These are phyloP conservation scores for Thera obeliscata DNA, from an alignment of 2,888 invertebrate genomes.

Conservation along the genomic window DNA sequence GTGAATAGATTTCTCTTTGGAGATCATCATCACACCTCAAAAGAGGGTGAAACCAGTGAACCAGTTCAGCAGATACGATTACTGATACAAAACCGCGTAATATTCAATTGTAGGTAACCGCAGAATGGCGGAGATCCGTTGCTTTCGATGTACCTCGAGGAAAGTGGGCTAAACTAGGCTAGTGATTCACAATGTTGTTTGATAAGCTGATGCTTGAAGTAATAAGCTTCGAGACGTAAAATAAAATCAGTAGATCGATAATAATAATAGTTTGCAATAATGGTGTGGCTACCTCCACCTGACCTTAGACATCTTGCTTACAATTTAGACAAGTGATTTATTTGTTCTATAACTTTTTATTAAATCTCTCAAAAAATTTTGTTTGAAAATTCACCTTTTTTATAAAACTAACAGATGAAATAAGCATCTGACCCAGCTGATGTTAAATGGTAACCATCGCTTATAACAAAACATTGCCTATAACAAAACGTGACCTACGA, in stretches of 20 bases:
- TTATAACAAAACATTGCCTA: neutral
- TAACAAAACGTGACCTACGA: too few relatives aligned
- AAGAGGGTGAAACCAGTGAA: constrained; percentile 46
- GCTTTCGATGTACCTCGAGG: constrained; percentile 72
- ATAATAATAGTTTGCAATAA: neutral
- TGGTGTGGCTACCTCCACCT: too few relatives aligned
- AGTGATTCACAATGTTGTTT: constrained; percentile 63
- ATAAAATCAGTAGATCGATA: neutral
- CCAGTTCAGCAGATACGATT: constrained; percentile 46
- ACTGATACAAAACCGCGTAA: constrained; percentile 64
- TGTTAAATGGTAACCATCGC: neutral
- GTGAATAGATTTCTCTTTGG: constrained; percentile 26
- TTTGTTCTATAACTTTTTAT: too few relatives aligned
- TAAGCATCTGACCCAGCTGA: too few relatives aligned
- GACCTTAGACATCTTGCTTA: too few relatives aligned
- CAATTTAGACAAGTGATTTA: too few relatives aligned
- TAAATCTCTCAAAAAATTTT: too few relatives aligned
- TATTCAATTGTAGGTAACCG: constrained; percentile 80
- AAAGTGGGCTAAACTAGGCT: constrained; percentile 65
- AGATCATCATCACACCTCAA: constrained; percentile 34
- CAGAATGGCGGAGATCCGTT: constrained; percentile 70
- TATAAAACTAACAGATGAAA: too few relatives aligned
- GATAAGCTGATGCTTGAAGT: constrained; percentile 51
- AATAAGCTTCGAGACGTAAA: constrained; percentile 12
- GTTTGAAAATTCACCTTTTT: too few relatives aligned